A percentile compares a stretch with the other conserved stretches of the same genome.
These are phyloP conservation scores for Periparus ater DNA, from an alignment of 2,797 vertebrate species.

Conservation along the genomic window DNA sequence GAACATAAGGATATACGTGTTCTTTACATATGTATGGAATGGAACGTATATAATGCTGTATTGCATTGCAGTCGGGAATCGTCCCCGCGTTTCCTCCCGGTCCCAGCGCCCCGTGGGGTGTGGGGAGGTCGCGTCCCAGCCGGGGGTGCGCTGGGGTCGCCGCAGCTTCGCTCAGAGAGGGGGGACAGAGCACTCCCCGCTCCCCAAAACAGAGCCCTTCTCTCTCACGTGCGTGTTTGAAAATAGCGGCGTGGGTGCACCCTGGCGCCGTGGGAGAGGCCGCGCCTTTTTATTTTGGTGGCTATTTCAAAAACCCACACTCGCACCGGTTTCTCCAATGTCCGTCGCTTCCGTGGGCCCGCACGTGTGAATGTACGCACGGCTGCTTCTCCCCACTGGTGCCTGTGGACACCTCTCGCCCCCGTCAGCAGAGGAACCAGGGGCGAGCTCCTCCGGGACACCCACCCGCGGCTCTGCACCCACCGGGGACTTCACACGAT, in stretches of 20 bases:
- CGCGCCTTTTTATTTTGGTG: background rate
- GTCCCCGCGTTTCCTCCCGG: background rate
- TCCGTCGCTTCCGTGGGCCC: background rate
- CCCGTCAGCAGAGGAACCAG: background rate
- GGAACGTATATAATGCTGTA: background rate
- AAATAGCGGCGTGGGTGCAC: background rate
- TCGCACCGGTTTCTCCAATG: background rate
- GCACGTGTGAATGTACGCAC: background rate
- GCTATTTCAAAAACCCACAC: background rate
- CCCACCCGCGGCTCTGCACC: background rate
- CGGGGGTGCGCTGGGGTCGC: background rate
- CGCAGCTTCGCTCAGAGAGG: background rate
- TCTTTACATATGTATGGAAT: fast-evolving
- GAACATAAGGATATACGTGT: background rate
- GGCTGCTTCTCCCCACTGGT: background rate
- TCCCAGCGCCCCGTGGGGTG: background rate
- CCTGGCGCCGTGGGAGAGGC: background rate
- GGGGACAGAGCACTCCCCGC: background rate
- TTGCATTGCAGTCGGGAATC: fast-evolving
- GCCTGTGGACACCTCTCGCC: background rate
- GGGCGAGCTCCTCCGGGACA: background rate
- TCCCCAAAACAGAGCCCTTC: background rate
- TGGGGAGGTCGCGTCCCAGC: background rate
- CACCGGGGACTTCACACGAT: background rate
- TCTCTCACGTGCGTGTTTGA: background rate